Evolutionary conservation across 2,113 vertebrate genomes (phyloP).

Genomic region (Chaenocephalus aceratus): DNA sequence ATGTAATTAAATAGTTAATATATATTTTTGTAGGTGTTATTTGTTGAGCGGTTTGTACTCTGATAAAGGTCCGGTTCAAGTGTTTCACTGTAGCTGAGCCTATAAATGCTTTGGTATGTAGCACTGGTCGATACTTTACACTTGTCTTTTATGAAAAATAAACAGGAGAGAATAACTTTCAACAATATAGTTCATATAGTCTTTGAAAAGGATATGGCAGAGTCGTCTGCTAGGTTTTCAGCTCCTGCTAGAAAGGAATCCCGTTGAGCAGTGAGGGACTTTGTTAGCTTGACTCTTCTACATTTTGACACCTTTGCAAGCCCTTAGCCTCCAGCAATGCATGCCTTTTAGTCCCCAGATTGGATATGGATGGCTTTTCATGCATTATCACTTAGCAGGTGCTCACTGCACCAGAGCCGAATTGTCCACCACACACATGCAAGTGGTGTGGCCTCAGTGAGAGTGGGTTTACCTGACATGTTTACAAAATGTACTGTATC

Average conservation of each 20-base stretch:
- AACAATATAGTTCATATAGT: background rate
- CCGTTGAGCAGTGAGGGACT: slow-evolving; percentile 34
- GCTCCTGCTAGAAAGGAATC: slow-evolving; percentile 17
- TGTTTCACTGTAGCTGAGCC: background rate
- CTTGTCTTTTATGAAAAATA: slow-evolving; percentile 1
- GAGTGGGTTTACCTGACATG: slow-evolving; percentile 23
- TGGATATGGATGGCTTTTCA: slow-evolving; percentile 63
- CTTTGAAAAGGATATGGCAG: background rate
- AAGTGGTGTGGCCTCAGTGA: slow-evolving; percentile 24
- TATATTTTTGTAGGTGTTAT: background rate
- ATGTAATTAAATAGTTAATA: background rate
- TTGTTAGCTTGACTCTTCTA: slow-evolving; percentile 50
- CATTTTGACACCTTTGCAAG: slow-evolving; percentile 49
- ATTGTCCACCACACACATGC: slow-evolving; percentile 41
- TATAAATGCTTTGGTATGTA: slow-evolving; percentile 5
- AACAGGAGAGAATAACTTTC: slow-evolving; percentile 3
- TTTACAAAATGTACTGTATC: slow-evolving; percentile 33
- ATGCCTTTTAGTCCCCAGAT: slow-evolving; percentile 64
- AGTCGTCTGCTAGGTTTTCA: slow-evolving; percentile 13
- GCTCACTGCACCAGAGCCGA: slow-evolving; percentile 31
- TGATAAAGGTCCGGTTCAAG: slow-evolving; percentile 2
- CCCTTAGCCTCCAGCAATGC: slow-evolving; percentile 40
- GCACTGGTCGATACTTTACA: background rate
- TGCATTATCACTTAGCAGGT: slow-evolving; percentile 62
- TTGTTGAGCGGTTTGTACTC: background rate